Evolutionary conservation across 2,797 vertebrate species (phyloP), one percentile per base, ranked within the genome.

Genomic region (Anniella stebbinsi): DNA sequence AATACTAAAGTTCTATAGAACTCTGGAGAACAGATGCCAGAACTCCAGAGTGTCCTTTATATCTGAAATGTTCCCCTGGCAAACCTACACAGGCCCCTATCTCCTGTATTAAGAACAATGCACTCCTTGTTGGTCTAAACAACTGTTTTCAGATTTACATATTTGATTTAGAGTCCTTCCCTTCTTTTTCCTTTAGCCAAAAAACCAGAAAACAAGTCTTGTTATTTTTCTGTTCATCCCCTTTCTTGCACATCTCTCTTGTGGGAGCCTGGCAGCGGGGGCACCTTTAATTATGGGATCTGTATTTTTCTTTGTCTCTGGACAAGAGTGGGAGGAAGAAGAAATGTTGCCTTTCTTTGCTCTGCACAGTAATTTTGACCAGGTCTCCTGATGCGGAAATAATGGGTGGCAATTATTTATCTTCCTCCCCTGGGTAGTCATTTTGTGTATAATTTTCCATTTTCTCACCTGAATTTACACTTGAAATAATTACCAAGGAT

Each of bases 331-430:
- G 70, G 84, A 83, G 78, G 72, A 78, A 80, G 80, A 87, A 91
- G 87, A 82, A 78, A 89, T 86, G 73, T 83, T 83, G 84, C 80
- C 84, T 91, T 86, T 70, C 87, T 89, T 75, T 69, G 87, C 70
- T 77, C 15, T 89, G 17, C 70, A 82, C 84, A 89, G 91, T 86
- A 86, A 89, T 91, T 91, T 87, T 89, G 87, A 89, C 87, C 91
- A 89, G 88, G 84, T 89, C 87, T 89, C 88, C 69, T 63, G 80
- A 89, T 77, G 88, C 54, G 25, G 91, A 78, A 89, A 89, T 92
- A 92, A 92, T 89, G 63, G 84, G 72, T 87, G 88, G 84, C 88
- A 89, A 92, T 92, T 92, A 92, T 92, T 92, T 89, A 78, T 92
- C 91, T 78, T 84, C 63, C 78, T 89, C 88, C 84, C 67, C 73